phyloP scores from a whole-genome alignment of 1,140 invertebrate genomes.

The Drosophila nasuta region DNA sequence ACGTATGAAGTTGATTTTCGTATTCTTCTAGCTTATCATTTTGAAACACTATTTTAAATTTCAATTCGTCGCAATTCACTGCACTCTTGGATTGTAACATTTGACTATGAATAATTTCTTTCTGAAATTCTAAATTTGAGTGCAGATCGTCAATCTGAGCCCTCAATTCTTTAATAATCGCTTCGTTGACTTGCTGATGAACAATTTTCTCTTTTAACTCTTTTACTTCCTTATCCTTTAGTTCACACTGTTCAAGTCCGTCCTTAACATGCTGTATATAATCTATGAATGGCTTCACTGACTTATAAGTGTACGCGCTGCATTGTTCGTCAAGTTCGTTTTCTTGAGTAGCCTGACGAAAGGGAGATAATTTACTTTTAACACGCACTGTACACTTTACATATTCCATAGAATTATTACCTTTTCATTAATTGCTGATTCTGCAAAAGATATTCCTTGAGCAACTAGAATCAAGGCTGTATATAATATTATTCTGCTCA shows the following conservation, averaged over 20 bases:
- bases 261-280: background rate
- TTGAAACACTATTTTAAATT: too few relatives aligned
- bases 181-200: background rate
- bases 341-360: background rate
- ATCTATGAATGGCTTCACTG: background rate
- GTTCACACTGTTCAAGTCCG: background rate
- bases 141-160: background rate
- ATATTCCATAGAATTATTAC: too few relatives aligned
- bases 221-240: background rate
- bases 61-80: too few relatives aligned
- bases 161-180: background rate
- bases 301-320: background rate
- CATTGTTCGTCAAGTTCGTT: background rate
- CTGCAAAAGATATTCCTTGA: too few relatives aligned
- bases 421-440: too few relatives aligned
- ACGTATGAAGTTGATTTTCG: too few relatives aligned
- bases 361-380: background rate
- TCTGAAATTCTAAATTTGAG: too few relatives aligned
- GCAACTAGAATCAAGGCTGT: too few relatives aligned
- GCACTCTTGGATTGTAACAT: too few relatives aligned
- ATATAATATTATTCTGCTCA: too few relatives aligned
- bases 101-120: too few relatives aligned
- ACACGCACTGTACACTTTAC: background rate
- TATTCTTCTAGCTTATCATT: too few relatives aligned
- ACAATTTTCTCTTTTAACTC: background rate